A percentile compares a stretch with the other conserved stretches of the same genome.
phyloP scores from a whole-genome alignment of 2,888 invertebrate genomes.

The Criorhina ranunculi region DNA sequence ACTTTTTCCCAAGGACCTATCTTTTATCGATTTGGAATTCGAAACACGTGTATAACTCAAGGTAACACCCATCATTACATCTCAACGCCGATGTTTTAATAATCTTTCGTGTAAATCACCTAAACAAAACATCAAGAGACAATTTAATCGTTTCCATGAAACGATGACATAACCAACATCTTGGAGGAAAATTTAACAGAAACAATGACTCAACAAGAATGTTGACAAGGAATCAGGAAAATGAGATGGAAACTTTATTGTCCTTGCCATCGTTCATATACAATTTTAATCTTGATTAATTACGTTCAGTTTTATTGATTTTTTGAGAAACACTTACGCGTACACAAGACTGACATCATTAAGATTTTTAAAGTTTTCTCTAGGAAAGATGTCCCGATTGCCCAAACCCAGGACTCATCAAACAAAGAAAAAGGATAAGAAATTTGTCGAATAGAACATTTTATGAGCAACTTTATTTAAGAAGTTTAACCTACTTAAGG shows the following conservation, averaged over 20 bases:
- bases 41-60: background rate
- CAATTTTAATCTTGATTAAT: slow-evolving; percentile 45
- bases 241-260: background rate
- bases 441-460: slow-evolving; percentile 15
- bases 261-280: background rate
- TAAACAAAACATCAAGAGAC: background rate
- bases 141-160: background rate
- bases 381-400: background rate
- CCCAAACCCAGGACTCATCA: background rate
- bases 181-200: background rate
- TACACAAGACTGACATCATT: slow-evolving; percentile 21
- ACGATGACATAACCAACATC: background rate
- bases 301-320: slow-evolving; percentile 47
- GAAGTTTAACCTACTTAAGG: slow-evolving; percentile 36
- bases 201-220: background rate
- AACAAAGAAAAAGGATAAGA: background rate
- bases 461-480: slow-evolving; percentile 44
- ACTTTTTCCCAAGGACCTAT: too few species aligned
- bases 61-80: background rate
- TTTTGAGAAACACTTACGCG: background rate
- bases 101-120: slow-evolving; percentile 5
- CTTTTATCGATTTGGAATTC: too few species aligned
- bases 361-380: slow-evolving; percentile 8
- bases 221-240: background rate
- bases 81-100: background rate